Conservation (phyloP, 1,140 invertebrate genomes). For the Drosophila mayri region DNA sequence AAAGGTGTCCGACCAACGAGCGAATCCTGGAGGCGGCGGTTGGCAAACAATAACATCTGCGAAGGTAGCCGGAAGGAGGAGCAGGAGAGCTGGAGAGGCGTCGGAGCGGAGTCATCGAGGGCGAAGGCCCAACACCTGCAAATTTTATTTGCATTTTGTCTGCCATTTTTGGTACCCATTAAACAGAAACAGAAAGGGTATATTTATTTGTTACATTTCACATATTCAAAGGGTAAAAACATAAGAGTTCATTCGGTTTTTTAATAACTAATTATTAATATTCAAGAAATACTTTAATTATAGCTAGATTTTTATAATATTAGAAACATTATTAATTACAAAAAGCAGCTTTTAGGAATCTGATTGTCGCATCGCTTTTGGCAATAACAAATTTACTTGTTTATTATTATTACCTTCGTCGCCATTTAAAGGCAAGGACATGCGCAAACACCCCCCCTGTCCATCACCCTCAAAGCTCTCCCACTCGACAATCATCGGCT, state of each 20-base stretch:
- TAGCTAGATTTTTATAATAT: background rate
- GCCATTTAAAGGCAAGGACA: constrained; percentile 61
- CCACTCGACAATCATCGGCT: constrained; percentile 10
- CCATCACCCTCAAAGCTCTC: constrained; percentile 1
- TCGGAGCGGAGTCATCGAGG: constrained; percentile 15
- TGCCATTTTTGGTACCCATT: constrained; percentile 22
- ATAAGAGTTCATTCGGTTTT: background rate
- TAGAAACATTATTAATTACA: too few relatives aligned
- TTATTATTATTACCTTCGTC: constrained; percentile 54
- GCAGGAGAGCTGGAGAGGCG: background rate
- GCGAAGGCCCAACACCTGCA: constrained; percentile 65
- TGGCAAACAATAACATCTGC: constrained; percentile 77
- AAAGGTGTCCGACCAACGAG: constrained; percentile 28
- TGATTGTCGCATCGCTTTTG: background rate
- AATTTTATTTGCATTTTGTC: constrained; percentile 74
- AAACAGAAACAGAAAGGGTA: constrained; percentile 1
- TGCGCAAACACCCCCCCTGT: constrained; percentile 70
- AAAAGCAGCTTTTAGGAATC: background rate
- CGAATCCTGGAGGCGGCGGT: constrained; percentile 15
- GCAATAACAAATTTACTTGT: constrained; percentile 25
- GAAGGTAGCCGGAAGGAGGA: background rate
- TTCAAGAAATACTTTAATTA: background rate
- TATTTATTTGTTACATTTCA: background rate
- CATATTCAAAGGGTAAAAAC: fast-evolving
- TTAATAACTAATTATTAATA: background rate